Evolutionary conservation across 2,797 vertebrate genomes (phyloP).

Genomic region (Pangasius sanitwongsei): DNA sequence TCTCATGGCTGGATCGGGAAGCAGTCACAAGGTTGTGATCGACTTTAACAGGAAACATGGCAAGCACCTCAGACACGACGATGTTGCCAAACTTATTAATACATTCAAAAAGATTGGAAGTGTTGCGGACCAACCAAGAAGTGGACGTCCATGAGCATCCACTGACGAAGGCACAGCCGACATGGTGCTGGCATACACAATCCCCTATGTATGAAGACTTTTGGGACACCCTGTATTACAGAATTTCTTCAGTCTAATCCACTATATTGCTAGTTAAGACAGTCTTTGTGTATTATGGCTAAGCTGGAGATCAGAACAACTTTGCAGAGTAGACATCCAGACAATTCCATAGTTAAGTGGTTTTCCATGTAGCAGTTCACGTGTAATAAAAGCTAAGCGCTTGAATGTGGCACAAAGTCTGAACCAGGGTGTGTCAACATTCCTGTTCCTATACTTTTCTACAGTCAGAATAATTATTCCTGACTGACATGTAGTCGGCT

Average conservation of each 20-base stretch:
- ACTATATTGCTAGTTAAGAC: no score
- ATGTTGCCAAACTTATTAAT: no score
- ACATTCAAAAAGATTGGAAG: no score
- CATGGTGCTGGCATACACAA: no score
- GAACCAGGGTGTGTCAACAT: slow-evolving; percentile 48
- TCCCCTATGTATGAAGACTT: no score
- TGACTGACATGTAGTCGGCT: slow-evolving; percentile 16
- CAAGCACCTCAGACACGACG: no score
- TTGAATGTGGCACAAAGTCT: slow-evolving; percentile 27
- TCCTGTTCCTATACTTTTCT: slow-evolving; percentile 37
- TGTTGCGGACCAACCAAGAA: no score
- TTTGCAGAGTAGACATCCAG: not conserved
- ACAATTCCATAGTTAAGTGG: not conserved
- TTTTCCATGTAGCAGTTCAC: slow-evolving; percentile 28
- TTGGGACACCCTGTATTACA: not conserved
- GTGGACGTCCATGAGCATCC: no score
- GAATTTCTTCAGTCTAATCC: not conserved
- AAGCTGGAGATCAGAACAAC: not conserved
- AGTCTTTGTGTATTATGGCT: not conserved
- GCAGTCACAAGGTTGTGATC: no score
- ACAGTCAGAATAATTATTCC: slow-evolving; percentile 51
- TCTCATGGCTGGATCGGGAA: no score
- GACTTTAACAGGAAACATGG: no score
- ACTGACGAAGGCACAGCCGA: no score
- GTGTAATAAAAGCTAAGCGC: slow-evolving; percentile 25